phyloP scores from a whole-genome alignment of 2,113 vertebrate genomes.

The mouse (Mus musculus) region DNA sequence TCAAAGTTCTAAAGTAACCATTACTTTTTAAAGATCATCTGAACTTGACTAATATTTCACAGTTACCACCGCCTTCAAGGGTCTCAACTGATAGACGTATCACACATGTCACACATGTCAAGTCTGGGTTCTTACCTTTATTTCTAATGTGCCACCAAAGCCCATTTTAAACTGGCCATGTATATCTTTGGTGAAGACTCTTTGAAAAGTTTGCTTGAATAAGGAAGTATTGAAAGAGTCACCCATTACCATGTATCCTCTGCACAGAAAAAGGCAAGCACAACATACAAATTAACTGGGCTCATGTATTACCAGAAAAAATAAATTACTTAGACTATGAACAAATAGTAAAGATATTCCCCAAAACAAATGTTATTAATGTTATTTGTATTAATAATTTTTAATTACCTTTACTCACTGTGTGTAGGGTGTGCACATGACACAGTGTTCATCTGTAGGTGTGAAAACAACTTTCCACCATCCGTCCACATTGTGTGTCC shows the following conservation, averaged over 20 bases:
- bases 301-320: conserved; percentile 34
- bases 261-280: conserved; percentile 79
- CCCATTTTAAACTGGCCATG: conserved; percentile 98
- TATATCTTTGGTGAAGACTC: conserved; percentile 96
- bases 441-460: neutral
- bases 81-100: conserved; percentile 39
- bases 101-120: neutral
- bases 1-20: conserved; percentile 5
- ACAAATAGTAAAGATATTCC: neutral
- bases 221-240: conserved; percentile 99
- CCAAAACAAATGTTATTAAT: neutral
- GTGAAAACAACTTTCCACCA: neutral
- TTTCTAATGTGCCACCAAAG: conserved; percentile 96
- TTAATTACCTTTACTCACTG: neutral
- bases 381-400: neutral
- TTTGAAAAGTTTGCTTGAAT: conserved; percentile 99
- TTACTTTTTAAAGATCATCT: conserved; percentile 32
- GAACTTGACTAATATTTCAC: conserved; percentile 44
- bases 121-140: conserved; percentile 91
- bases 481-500: neutral
- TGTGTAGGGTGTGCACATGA: neutral
- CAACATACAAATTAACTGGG: conserved; percentile 31
- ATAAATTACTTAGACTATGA: neutral
- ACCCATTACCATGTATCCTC: conserved; percentile 99
- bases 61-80: conserved; percentile 2